Conservation (phyloP, 2,888 invertebrate species). For the Cremastobaeus sp. region DNA sequence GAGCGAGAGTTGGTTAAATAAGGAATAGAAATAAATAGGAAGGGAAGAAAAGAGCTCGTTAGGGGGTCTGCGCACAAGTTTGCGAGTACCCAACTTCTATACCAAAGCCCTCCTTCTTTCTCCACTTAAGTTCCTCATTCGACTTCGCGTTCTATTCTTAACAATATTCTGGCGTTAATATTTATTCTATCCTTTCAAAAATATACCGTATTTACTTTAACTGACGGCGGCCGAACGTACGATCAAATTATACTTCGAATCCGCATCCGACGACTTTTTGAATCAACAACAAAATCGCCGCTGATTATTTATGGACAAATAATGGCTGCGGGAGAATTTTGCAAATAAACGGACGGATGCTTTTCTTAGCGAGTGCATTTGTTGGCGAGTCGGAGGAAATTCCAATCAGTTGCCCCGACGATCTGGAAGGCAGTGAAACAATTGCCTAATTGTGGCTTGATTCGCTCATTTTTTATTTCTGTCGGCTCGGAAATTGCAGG, state of each 20-base stretch:
- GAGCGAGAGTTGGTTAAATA: constrained; percentile 74
- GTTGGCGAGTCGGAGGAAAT: too few species aligned
- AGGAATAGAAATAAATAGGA: constrained; percentile 77
- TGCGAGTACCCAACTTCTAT: constrained; percentile 72
- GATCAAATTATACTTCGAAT: constrained; percentile 40
- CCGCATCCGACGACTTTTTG: neutral
- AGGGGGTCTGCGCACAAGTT: constrained; percentile 72
- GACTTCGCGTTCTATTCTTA: constrained; percentile 52
- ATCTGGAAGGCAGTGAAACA: too few species aligned
- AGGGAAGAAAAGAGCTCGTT: constrained; percentile 75
- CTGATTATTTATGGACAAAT: too few species aligned
- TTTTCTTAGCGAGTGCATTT: too few species aligned
- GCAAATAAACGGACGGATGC: too few species aligned
- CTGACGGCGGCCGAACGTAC: constrained; percentile 18
- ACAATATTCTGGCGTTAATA: constrained; percentile 62
- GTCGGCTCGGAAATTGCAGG: constrained; percentile 7
- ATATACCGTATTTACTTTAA: constrained; percentile 53
- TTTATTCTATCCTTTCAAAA: constrained; percentile 61
- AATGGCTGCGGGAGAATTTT: too few species aligned
- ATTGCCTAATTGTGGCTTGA: neutral
- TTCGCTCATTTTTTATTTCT: too few species aligned
- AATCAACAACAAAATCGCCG: too few species aligned
- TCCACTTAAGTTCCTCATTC: constrained; percentile 61
- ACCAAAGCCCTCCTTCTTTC: constrained; percentile 64
- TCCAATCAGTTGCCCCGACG: too few species aligned